Evolutionary conservation across 2,888 invertebrate species (phyloP), one percentile per base, ranked within the genome.

Genomic region (Neria commutata): DNA sequence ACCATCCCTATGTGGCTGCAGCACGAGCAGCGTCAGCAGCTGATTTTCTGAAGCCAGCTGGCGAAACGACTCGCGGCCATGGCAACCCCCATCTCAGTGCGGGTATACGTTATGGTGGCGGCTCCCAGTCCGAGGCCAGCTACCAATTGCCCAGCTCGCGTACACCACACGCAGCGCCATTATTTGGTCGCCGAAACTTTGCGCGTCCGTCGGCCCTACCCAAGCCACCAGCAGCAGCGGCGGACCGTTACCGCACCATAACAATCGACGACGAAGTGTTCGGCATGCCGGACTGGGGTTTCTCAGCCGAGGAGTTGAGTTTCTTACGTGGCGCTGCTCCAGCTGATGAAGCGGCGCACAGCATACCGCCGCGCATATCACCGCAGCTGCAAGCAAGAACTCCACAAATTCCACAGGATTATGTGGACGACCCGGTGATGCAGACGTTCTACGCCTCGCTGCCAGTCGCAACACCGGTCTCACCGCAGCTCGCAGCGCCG

Each of bases 401-500:
- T 17, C 26, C 50, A n/a, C n/a, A n/a, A n/a, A 17, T 21, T 8
- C 56, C 34, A 11, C 50, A 33, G 5, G 62, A 70, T 0, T 56
- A 61, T n/a, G 25, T 49, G 17, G 69, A 75, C 46, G 76, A 76
- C 69, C 75, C 74, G 2, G 63, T 76, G 1, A 76, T 76, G 75
- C 68, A 65, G 8, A 62, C 62, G 5, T 76, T 75, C 37, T 76
- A 75, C 25, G 60, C 59, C 33, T 71, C 71, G 16, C 10, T 69
- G 55, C 48, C 40, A 4, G 29, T 56, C 17, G 61, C 26, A 10
- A 45, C 60, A 1, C 11, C 48, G 2, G 8, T 51, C 5, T 37
- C 51, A 34, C 37, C 51, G 3, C 51, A 34, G 19, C 19, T 37
- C 14, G 4, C 37, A 37, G 8, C 37, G 8, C 37, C 17, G 21